Evolutionary conservation across 1,140 invertebrate species (phyloP), one percentile per base, ranked within the genome.

Genomic region (Platyscapa corneri): DNA sequence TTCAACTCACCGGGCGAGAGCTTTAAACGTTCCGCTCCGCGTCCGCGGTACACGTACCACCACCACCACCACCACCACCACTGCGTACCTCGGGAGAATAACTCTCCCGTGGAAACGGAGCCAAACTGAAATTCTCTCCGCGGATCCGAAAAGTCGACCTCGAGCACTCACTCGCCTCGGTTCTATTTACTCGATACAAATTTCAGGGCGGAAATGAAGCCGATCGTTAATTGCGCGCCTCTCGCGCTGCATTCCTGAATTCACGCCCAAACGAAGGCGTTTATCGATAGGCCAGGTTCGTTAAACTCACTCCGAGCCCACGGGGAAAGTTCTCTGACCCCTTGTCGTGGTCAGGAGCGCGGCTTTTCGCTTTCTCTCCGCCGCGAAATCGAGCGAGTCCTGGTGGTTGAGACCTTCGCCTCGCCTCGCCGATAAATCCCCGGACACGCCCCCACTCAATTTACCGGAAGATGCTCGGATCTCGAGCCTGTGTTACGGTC

Each of bases 391-490:
- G 81, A 56, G 67, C 81, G 81, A 56, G 67, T 75, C 53, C n/a
- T 34, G 8, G 67, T 27, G 65, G 67, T 23, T 65, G 23, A 42
- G 32, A 60, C 42, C 70, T n/a, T n/a, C n/a, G n/a, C n/a, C n/a
- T n/a, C n/a, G n/a, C n/a, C 70, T 76, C 72, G 72, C 65, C 82
- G 37, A 83, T 83, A 83, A 53, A 76, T 78, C 32, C 49, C 3
- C 39, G 20, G 46, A 46, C 83, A 84, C 83, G 83, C 83, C 83
- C 83, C 83, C 46, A 78, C 75, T 64, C 46, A 67, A 78, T 84
- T 84, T 78, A 39, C 75, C 82, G 0, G 39, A 37, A 70, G 42
- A 82, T 34, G 14, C 32, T 16, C 16, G 34, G 53, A 75, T 75
- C 37, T 39, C 27, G 30, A 3, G 0, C n/a, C 8, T 56, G 12